A percentile compares a stretch with the other conserved stretches of the same genome.
Conservation (phyloP, 2,797 vertebrate species). For the Nyctibius grandis region DNA sequence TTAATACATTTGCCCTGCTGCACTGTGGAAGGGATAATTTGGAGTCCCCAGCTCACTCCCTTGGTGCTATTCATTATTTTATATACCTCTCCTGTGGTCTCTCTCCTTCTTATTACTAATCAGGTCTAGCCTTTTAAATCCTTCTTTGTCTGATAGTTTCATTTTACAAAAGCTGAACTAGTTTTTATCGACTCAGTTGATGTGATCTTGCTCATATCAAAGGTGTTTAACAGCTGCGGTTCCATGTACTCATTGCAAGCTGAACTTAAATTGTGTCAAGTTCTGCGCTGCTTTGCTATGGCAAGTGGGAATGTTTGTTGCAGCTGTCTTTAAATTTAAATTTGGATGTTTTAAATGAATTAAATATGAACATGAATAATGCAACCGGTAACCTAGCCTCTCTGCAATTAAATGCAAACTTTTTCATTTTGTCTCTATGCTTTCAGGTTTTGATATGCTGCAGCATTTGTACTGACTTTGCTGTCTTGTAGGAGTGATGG, state of each 20-base stretch:
- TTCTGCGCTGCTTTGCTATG: background rate
- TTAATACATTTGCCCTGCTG: background rate
- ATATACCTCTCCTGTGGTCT: background rate
- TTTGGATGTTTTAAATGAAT: constrained; percentile 61
- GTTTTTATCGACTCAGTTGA: constrained; percentile 4
- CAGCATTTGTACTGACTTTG: constrained; percentile 16
- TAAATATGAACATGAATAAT: constrained; percentile 68
- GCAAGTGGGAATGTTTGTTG: constrained; percentile 46
- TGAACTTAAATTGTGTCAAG: constrained; percentile 23
- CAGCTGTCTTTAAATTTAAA: constrained; percentile 48
- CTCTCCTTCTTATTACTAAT: constrained; percentile 24
- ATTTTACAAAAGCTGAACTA: constrained; percentile 27
- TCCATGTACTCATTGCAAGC: background rate
- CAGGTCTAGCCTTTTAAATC: constrained; percentile 31
- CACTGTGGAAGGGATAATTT: background rate
- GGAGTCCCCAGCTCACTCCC: background rate
- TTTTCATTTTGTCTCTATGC: constrained; percentile 38
- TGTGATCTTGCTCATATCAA: constrained; percentile 18
- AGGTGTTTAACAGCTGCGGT: background rate
- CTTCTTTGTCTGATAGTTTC: constrained; percentile 16
- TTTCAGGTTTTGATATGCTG: constrained; percentile 33
- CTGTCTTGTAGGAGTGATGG: constrained; percentile 41
- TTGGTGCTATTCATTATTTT: background rate
- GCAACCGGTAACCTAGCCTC: constrained; percentile 24
- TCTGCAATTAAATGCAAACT: constrained; percentile 51